A percentile compares a stretch with the other conserved stretches of the same genome.
Evolutionary conservation across 1,140 invertebrate species (phyloP).

Genomic region (Trigoniulus corallinus): DNA sequence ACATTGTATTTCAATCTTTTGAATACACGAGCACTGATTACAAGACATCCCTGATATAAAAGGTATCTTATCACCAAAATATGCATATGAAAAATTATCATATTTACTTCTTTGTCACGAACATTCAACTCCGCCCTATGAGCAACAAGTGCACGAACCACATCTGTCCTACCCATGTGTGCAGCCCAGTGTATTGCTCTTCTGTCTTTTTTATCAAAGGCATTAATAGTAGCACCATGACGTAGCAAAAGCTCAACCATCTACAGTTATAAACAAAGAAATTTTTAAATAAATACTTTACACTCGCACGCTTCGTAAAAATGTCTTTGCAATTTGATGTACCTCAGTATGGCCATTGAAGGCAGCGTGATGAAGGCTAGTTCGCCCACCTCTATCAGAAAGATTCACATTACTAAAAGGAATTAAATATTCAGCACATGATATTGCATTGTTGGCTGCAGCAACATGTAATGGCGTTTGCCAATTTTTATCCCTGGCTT

Average conservation of each 20-base stretch:
- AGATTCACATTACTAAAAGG: constrained; percentile 39
- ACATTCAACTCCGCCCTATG: constrained; percentile 37
- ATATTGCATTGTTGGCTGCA: constrained; percentile 38
- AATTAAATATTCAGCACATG: constrained; percentile 35
- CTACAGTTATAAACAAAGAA: constrained; percentile 14
- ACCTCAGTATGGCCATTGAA: constrained; percentile 39
- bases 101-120: constrained; percentile 33
- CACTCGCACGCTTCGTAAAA: too few species aligned
- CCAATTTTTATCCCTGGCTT: constrained; percentile 41
- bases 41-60: too few species aligned
- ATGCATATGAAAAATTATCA: constrained; percentile 1
- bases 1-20: too few species aligned
- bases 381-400: constrained; percentile 39
- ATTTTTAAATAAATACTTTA: background rate
- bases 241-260: constrained; percentile 36
- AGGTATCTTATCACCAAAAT: too few species aligned
- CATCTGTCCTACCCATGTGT: constrained; percentile 35
- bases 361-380: constrained; percentile 43
- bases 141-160: constrained; percentile 32
- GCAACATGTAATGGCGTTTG: constrained; percentile 41
- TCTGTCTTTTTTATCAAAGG: constrained; percentile 42
- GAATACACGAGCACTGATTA: too few species aligned
- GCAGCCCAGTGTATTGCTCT: constrained; percentile 39
- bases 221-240: constrained; percentile 40
- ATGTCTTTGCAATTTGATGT: too few species aligned